Base-by-base conservation (phyloP, 2,113 vertebrate genomes). In the Triplophysa dalaica region DNA sequence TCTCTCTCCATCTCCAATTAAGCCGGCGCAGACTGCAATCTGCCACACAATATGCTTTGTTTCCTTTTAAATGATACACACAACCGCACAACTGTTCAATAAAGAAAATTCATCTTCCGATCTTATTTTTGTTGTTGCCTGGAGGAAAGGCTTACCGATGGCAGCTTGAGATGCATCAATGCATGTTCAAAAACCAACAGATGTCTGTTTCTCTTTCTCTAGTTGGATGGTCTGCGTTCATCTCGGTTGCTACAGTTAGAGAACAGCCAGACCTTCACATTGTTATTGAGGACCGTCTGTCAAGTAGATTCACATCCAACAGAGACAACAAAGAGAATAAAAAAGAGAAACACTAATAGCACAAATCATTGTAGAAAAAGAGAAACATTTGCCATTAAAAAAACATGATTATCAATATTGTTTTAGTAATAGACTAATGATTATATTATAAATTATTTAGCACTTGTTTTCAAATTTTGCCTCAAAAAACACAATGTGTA, bases 1-100 rank as follows among this genome's bases (percentile, higher is more conserved):
- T 73, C 48, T 85, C 83, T 87, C 85, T 89, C 87, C 86, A 85
- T 86, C 82, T 88, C 87, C 86, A 88, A 89, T 92, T 89, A 92
- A 87, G 86, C 83, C 66, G 83, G 81, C 80, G 87, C 85, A 90
- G 84, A 91, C 90, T 89, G 87, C 91, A 92, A 91, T 92, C 91
- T 91, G 92, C 82, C 83, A 48, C 85, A 89, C 89, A 92, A 92
- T 90, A 92, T 92, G 91, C 87, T 91, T 87, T 78, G 80, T 86
- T 88, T 85, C 87, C 88, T 87, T 91, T 91, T 92, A 91, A 90
- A 89, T 89, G 86, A 82, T 86, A 84, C 84, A 81, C 81, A 90
- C 87, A 90, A 92, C 84, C 79, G 78, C 85, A 81, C 87, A 90
- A 85, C 88, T 90, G 81, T 77, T 82, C 70, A 74, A 81, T 67